Percentiles rank a stretch among this genome's conserved stretches.
phyloP scores from a whole-genome alignment of 2,888 invertebrate genomes.

The Nomada ruficornis region DNA sequence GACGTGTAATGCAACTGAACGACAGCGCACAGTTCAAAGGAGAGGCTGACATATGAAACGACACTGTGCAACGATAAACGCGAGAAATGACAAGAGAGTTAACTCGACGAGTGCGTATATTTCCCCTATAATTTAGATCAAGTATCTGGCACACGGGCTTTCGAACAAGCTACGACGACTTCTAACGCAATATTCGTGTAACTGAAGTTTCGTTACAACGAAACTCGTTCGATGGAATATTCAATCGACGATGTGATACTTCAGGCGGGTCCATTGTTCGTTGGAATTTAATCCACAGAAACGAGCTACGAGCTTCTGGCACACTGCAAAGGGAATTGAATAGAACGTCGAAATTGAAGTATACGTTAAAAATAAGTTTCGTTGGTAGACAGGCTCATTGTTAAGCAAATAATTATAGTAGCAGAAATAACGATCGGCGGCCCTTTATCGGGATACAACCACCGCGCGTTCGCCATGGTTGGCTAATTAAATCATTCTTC shows the following conservation, averaged over 20 bases:
- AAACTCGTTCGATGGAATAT: constrained; percentile 11
- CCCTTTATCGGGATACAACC: neutral
- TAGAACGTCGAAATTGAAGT: neutral
- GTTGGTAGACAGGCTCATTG: neutral
- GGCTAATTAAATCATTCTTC: constrained; percentile 58
- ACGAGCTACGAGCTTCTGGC: neutral
- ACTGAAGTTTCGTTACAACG: neutral
- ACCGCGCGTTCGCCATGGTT: neutral
- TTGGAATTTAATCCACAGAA: neutral
- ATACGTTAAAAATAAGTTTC: neutral
- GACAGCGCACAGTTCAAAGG: constrained; percentile 16
- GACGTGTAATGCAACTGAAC: constrained; percentile 35
- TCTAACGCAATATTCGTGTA: neutral
- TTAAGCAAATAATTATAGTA: too few species aligned
- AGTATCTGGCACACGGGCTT: neutral
- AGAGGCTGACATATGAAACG: constrained; percentile 18
- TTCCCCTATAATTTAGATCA: constrained; percentile 16
- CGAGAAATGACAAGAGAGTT: constrained; percentile 7
- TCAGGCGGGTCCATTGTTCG: constrained; percentile 6
- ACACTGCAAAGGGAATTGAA: neutral
- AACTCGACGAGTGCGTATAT: constrained; percentile 12
- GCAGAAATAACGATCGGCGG: neutral
- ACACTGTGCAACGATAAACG: constrained; percentile 23
- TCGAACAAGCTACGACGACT: constrained; percentile 6
- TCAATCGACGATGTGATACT: constrained; percentile 19